Percentiles rank a stretch among this genome's conserved stretches.
These are phyloP conservation scores for Coendou prehensilis DNA, from an alignment of 2,797 vertebrate species.

Conservation along the genomic window DNA sequence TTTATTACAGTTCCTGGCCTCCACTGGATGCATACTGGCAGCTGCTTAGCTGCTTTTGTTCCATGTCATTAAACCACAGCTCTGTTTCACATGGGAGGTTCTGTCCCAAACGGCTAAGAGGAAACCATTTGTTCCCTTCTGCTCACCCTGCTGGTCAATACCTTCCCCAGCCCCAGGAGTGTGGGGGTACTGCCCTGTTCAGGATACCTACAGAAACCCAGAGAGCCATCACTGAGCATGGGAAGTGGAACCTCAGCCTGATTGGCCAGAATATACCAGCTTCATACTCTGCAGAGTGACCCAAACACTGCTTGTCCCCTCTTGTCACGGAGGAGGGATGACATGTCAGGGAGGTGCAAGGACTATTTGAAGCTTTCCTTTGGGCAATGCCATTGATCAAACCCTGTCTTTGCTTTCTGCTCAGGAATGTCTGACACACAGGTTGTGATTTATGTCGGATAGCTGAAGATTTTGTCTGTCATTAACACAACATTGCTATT, in stretches of 20 bases:
- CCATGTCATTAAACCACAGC: slow-evolving; percentile 25
- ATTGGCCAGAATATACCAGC: neutral
- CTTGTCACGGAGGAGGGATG: neutral
- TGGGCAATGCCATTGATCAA: neutral
- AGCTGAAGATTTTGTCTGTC: neutral
- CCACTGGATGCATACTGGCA: neutral
- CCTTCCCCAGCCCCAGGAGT: neutral
- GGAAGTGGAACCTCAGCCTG: neutral
- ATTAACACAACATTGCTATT: neutral
- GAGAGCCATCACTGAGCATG: neutral
- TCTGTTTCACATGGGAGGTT: slow-evolving; percentile 32
- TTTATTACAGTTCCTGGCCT: neutral
- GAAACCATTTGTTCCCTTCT: neutral
- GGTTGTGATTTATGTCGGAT: neutral
- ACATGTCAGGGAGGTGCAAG: neutral
- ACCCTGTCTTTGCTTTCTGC: neutral
- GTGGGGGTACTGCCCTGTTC: neutral
- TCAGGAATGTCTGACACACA: neutral
- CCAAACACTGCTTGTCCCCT: neutral
- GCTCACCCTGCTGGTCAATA: neutral
- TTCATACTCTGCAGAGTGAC: neutral
- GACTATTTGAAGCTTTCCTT: neutral
- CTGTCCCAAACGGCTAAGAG: slow-evolving; percentile 4
- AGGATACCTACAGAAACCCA: neutral
- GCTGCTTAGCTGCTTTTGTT: slow-evolving; percentile 52